Evolutionary conservation across 2,797 vertebrate species (phyloP).

Genomic region (Silurus aristotelis): DNA sequence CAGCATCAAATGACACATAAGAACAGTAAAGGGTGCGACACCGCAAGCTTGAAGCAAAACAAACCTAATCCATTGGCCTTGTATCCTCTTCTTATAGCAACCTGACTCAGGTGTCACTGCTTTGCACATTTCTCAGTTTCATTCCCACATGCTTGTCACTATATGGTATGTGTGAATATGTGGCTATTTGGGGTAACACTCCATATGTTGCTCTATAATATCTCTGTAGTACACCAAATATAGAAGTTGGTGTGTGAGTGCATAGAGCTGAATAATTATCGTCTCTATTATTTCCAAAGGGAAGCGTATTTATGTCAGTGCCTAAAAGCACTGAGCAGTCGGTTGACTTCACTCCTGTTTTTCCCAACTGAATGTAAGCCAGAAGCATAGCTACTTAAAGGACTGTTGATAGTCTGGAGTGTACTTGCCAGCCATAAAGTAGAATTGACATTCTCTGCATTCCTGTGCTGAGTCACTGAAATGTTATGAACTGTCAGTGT

Average conservation of each 20-base stretch:
- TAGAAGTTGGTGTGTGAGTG: neutral
- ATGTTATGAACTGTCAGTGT: neutral
- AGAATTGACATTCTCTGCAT: slow-evolving; percentile 43
- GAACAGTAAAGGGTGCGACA: slow-evolving; percentile 17
- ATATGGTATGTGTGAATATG: slow-evolving; percentile 14
- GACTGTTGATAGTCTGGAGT: slow-evolving; percentile 26
- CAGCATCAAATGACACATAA: slow-evolving; percentile 49
- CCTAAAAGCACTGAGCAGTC: neutral
- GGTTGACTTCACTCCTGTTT: neutral
- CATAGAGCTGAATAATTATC: neutral
- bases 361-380: slow-evolving; percentile 2
- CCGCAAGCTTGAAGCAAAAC: slow-evolving; percentile 44
- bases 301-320: neutral
- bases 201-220: neutral
- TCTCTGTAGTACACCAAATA: neutral
- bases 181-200: neutral
- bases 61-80: slow-evolving; percentile 48
- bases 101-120: slow-evolving; percentile 35
- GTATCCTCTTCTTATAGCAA: slow-evolving; percentile 4
- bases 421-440: slow-evolving; percentile 33
- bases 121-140: neutral
- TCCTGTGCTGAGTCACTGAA: slow-evolving; percentile 34
- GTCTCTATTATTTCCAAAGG: neutral
- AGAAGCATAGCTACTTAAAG: slow-evolving; percentile 19
- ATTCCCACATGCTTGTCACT: slow-evolving; percentile 13